phyloP scores from a whole-genome alignment of 2,797 vertebrate species.

The Sebastes kiyomatsui region DNA sequence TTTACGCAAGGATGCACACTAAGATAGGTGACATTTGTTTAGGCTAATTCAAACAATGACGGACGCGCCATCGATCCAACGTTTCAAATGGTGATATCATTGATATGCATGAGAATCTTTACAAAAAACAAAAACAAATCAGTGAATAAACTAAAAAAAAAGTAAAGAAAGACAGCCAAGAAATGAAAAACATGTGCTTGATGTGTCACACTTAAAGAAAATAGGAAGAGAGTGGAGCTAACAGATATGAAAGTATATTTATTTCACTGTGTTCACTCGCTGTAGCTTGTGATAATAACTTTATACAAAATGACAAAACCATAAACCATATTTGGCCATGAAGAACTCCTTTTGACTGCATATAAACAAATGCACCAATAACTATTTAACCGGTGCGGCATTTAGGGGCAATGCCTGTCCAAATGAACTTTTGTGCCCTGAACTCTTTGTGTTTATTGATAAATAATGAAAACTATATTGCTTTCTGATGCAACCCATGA shows the following conservation, averaged over 20 bases:
- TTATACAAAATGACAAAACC: neutral
- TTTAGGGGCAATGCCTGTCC: no score
- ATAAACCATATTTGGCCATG: neutral
- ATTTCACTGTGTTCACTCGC: neutral
- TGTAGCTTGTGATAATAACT: neutral
- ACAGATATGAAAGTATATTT: neutral
- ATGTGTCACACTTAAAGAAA: neutral
- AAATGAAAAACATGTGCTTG: neutral
- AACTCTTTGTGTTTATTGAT: no score
- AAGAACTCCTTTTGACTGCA: no score
- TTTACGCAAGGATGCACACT: slow-evolving; percentile 47
- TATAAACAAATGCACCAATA: no score
- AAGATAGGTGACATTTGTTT: slow-evolving; percentile 65
- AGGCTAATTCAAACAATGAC: slow-evolving; percentile 60
- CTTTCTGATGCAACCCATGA: no score
- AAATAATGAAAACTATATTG: no score
- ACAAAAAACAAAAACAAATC: neutral
- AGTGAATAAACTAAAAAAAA: neutral
- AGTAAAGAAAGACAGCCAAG: neutral
- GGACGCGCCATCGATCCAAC: slow-evolving; percentile 17
- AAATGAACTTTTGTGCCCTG: no score
- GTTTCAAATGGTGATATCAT: slow-evolving; percentile 27
- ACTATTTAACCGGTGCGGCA: no score
- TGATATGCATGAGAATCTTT: slow-evolving; percentile 35
- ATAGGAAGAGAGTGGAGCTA: neutral